Percentiles rank a stretch among this genome's conserved stretches.
Evolutionary conservation across 2,113 vertebrate species (phyloP).

Genomic region (Cyprinodon variegatus): DNA sequence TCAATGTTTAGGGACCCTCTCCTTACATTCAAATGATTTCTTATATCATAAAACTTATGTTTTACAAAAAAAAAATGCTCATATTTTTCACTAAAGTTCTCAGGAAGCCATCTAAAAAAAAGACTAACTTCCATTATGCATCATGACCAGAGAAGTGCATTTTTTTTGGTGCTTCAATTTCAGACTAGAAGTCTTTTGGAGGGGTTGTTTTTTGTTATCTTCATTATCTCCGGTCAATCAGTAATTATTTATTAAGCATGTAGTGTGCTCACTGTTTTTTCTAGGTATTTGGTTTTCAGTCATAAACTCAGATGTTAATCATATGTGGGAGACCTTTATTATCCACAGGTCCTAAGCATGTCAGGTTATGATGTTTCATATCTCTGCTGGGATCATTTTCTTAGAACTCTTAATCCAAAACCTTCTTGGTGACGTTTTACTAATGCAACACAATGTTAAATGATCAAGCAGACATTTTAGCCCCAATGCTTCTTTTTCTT

Average conservation of each 20-base stretch:
- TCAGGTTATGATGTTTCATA: conserved; percentile 9
- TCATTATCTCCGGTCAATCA: conserved; percentile 60
- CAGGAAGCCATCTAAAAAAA: background rate
- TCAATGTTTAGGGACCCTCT: background rate
- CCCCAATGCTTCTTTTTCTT: background rate
- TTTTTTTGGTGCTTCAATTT: conserved; percentile 1
- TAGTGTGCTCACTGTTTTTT: background rate
- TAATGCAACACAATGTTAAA: background rate
- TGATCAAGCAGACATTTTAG: background rate
- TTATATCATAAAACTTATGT: background rate
- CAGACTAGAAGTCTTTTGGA: conserved; percentile 63
- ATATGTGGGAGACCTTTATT: conserved; percentile 40
- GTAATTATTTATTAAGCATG: conserved; percentile 52
- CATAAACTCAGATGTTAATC: conserved; percentile 64
- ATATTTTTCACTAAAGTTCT: background rate
- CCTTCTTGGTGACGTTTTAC: background rate
- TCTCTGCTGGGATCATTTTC: conserved; percentile 13
- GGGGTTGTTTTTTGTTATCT: conserved; percentile 59
- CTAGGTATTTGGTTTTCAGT: conserved; percentile 4
- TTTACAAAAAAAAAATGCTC: background rate
- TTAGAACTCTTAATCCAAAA: conserved; percentile 3
- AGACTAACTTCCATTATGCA: background rate
- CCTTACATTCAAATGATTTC: background rate
- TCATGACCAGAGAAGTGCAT: background rate
- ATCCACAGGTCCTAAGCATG: conserved; percentile 2